Evolutionary conservation across 2,113 vertebrate genomes (phyloP).

Genomic region (Lanius ludovicianus): DNA sequence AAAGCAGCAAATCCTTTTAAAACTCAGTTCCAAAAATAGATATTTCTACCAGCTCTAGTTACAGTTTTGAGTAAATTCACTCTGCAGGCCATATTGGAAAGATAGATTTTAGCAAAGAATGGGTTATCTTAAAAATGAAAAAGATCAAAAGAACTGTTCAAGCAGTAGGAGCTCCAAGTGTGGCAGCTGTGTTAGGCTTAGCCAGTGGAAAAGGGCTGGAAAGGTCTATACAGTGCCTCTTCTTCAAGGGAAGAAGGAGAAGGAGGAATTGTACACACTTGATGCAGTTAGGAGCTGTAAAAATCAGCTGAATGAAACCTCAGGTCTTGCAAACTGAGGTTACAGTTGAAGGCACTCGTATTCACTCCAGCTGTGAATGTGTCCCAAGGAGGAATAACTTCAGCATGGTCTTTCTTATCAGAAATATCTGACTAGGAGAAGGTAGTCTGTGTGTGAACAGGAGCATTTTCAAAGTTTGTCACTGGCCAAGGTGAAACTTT

Average conservation of each 20-base stretch:
- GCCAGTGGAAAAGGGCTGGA: neutral
- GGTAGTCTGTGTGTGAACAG: neutral
- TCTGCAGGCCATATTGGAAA: neutral
- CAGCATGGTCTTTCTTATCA: neutral
- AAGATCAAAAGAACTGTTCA: neutral
- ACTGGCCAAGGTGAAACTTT: neutral
- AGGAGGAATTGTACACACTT: neutral
- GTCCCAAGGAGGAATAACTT: neutral
- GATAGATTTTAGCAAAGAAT: neutral
- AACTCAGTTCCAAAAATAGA: neutral
- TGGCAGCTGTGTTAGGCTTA: neutral
- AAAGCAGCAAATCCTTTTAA: neutral
- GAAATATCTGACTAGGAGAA: neutral
- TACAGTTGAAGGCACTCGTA: neutral
- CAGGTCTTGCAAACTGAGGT: neutral
- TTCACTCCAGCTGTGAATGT: neutral
- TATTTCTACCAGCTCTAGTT: neutral
- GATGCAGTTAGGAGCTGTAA: neutral
- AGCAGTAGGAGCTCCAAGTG: neutral
- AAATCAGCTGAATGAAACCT: neutral
- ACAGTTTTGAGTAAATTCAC: neutral
- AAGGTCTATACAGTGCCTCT: accelerated
- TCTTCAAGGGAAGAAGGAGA: neutral
- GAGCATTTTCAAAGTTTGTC: neutral
- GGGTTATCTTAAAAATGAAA: neutral